Percentiles rank a stretch among this genome's conserved stretches.
These are phyloP conservation scores for Hiodon alosoides DNA, from an alignment of 2,113 vertebrate genomes.

Conservation along the genomic window DNA sequence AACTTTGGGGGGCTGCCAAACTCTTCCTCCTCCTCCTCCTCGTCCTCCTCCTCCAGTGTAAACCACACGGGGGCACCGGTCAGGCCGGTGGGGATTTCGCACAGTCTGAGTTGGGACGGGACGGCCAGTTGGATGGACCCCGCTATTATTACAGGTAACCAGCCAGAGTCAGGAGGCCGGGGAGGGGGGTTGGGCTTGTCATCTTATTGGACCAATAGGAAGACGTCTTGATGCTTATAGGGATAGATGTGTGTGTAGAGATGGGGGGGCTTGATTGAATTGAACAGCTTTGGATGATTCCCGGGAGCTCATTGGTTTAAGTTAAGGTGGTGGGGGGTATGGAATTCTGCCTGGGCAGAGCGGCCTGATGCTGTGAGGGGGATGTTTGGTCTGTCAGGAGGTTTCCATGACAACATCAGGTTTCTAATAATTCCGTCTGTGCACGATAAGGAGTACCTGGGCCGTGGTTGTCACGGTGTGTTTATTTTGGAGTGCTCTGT, in stretches of 20 bases:
- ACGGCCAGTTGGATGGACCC: slow-evolving; percentile 93
- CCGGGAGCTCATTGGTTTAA: not conserved
- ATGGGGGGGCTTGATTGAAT: no score
- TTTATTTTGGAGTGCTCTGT: no score
- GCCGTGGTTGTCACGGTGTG: no score
- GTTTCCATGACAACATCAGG: slow-evolving; percentile 10
- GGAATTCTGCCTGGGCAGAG: not conserved
- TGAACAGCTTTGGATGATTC: no score
- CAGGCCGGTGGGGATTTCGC: slow-evolving; percentile 71
- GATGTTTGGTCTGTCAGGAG: not conserved
- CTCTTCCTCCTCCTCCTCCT: slow-evolving; percentile 73
- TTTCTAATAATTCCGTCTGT: no score
- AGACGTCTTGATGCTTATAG: no score
- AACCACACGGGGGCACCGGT: slow-evolving; percentile 81
- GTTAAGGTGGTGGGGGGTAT: not conserved
- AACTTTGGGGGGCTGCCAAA: slow-evolving; percentile 90
- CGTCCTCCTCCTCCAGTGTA: slow-evolving; percentile 70
- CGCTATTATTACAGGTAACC: slow-evolving; percentile 89
- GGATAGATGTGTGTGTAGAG: no score
- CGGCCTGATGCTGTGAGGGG: no score
- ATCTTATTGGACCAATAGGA: no score
- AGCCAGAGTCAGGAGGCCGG: not conserved
- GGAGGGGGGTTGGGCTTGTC: not conserved
- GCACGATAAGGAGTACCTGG: no score
- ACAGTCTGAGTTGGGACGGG: slow-evolving; percentile 85